These are phyloP conservation scores for Ephydatia muelleri DNA, from an alignment of 37 sponge, comb jelly and placozoan genomes.

Conservation along the genomic window DNA sequence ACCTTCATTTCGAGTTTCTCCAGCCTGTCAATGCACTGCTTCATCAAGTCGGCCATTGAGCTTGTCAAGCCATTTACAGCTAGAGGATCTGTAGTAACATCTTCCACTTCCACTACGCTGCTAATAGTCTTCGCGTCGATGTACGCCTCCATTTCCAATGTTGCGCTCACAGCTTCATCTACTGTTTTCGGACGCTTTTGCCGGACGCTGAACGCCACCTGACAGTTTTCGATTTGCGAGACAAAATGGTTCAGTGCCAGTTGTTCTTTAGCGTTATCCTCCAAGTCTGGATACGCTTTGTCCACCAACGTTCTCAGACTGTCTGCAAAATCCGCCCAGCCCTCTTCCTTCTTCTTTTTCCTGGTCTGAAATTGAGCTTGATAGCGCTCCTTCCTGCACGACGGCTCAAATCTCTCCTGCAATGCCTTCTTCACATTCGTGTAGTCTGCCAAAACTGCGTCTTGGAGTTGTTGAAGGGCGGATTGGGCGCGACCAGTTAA, in stretches of 20 bases:
- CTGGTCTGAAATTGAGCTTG: slow-evolving; percentile 47
- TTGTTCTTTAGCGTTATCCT: slow-evolving; percentile 24
- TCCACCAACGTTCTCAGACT: slow-evolving; percentile 27
- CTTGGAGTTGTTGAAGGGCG: slow-evolving; percentile 26
- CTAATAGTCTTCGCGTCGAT: background rate
- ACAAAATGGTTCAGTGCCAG: slow-evolving; percentile 16
- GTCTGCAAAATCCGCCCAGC: slow-evolving; percentile 48
- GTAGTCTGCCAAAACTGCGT: background rate
- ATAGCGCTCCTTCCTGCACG: slow-evolving; percentile 23
- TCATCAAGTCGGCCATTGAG: too few species aligned
- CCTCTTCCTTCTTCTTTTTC: slow-evolving; percentile 22
- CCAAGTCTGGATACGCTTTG: slow-evolving; percentile 38
- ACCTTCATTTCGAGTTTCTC: slow-evolving; percentile 12
- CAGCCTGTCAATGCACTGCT: slow-evolving; percentile 7
- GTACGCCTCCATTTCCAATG: slow-evolving; percentile 29
- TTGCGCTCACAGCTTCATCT: slow-evolving; percentile 27
- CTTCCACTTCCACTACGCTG: too few species aligned
- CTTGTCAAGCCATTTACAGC: too few species aligned
- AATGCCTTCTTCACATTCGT: slow-evolving; percentile 11
- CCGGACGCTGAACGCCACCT: slow-evolving; percentile 17
- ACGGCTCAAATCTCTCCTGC: slow-evolving; percentile 39
- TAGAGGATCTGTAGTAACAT: too few species aligned
- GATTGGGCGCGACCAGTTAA: slow-evolving; percentile 31
- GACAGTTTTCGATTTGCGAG: background rate
- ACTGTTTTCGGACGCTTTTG: slow-evolving; percentile 8